Evolutionary conservation across 2,113 vertebrate species (phyloP), one percentile per base, ranked within the genome.

Genomic region (Sebastes fasciatus): DNA sequence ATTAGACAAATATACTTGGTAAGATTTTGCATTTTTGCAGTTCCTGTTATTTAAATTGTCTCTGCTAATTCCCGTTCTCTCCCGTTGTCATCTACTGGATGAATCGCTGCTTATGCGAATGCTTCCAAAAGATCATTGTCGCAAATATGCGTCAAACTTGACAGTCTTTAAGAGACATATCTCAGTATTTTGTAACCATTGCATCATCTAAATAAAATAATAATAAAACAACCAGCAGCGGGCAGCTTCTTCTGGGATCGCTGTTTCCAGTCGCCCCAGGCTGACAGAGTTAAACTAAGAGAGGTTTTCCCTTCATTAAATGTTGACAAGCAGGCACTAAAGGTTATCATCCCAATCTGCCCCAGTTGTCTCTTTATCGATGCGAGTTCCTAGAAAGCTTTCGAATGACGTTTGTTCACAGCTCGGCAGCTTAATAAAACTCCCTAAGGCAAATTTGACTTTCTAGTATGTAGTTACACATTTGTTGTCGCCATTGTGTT

Each of bases 321-420:
- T 75, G 46, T 79, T 88, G 76, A 67, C 69, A 51, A 60, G 74
- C 26, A 58, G 62, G 34, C 23, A 46, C 3, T 70, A 61, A 64
- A 88, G 69, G 67, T 88, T 80, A 89, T 86, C 48, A n/a, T 48
- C 34, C 14, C 19, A 6, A 14, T 72, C 26, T 26, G 26, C 26
- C 26, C 26, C 2, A 1, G 3, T 8, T 64, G 23, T 55, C 23
- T 67, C 45, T 79, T 55, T 83, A 51, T 70, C 6, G 21, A 19
- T 80, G 34, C 40, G 66, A 69, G 51, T 87, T 86, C 78, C 83
- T 89, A 66, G 85, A 90, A 79, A 84, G 71, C 70, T 68, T 23
- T 77, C 42, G 74, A 70, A 79, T 42, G 45, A 14, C 75, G 66
- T 80, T 80, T 86, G 63, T 48, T 54, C n/a, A 34, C 1, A 12